Conservation (phyloP, 2,888 invertebrate species). For the Spicauda simplicius region DNA sequence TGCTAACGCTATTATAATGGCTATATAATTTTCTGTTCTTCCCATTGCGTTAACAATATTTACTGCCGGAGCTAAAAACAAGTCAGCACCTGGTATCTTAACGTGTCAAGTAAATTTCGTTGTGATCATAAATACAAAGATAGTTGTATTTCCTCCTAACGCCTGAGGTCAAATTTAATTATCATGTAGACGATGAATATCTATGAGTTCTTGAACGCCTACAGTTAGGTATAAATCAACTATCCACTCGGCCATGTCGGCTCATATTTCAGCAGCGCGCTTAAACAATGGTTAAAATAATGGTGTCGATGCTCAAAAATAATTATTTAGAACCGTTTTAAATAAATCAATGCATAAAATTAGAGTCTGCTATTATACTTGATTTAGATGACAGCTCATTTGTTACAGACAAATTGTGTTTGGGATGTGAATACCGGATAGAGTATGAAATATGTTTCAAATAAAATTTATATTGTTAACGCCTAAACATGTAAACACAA, state of each 20-base stretch:
- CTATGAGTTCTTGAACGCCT: slow-evolving; percentile 61
- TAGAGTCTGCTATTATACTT: slow-evolving; percentile 73
- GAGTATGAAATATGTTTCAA: slow-evolving; percentile 35
- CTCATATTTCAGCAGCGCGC: slow-evolving; percentile 67
- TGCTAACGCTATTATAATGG: slow-evolving; percentile 37
- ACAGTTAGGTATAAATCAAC: slow-evolving; percentile 72
- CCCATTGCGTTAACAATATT: slow-evolving; percentile 62
- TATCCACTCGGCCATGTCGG: slow-evolving; percentile 49
- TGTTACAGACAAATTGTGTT: slow-evolving; percentile 50
- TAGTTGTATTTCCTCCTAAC: slow-evolving; percentile 63
- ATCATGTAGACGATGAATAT: slow-evolving; percentile 74
- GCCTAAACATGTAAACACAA: background rate
- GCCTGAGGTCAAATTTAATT: slow-evolving; percentile 82
- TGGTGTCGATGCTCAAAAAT: slow-evolving; percentile 74
- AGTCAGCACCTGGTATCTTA: slow-evolving; percentile 67
- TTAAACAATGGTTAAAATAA: slow-evolving; percentile 76
- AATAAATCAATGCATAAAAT: slow-evolving; percentile 81
- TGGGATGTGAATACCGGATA: slow-evolving; percentile 14
- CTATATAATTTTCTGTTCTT: slow-evolving; percentile 41
- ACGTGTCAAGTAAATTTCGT: slow-evolving; percentile 72
- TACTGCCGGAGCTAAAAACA: slow-evolving; percentile 55
- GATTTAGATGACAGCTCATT: slow-evolving; percentile 79
- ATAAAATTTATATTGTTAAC: slow-evolving; percentile 35
- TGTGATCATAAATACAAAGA: slow-evolving; percentile 67
- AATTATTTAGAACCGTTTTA: slow-evolving; percentile 78